Conservation (phyloP, 2,113 vertebrate genomes). For the Marmota monax region DNA sequence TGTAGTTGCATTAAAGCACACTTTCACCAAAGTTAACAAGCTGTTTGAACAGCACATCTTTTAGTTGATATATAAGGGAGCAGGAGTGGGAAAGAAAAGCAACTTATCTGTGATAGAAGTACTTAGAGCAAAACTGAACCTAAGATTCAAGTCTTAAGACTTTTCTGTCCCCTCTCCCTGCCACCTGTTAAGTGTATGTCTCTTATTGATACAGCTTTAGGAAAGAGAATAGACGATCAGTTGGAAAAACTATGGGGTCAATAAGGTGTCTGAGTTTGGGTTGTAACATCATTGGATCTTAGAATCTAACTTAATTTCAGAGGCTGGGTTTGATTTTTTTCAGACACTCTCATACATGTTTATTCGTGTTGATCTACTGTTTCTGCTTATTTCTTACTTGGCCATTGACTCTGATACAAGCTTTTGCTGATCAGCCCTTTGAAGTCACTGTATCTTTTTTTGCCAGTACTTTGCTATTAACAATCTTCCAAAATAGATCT, state of each 20-base stretch:
- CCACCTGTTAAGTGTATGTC: neutral
- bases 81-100: conserved; percentile 46
- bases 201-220: conserved; percentile 3
- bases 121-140: neutral
- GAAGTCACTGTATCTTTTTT: neutral
- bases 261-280: conserved; percentile 46
- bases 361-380: neutral
- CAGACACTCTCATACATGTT: conserved; percentile 23
- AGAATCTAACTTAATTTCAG: conserved; percentile 59
- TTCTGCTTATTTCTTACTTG: conserved; percentile 52
- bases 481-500: conserved; percentile 23
- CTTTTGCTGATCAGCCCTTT: conserved; percentile 56
- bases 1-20: neutral
- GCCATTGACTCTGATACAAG: conserved; percentile 6
- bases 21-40: neutral
- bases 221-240: conserved; percentile 4
- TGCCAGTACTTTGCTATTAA: conserved; percentile 47
- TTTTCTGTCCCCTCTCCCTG: neutral
- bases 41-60: conserved; percentile 30
- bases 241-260: conserved; percentile 23
- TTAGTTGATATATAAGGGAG: neutral
- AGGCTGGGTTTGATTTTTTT: conserved; percentile 17
- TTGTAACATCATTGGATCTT: conserved; percentile 40
- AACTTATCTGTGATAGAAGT: neutral
- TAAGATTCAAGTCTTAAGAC: conserved; percentile 34